Percentiles rank a stretch among this genome's conserved stretches.
Conservation (phyloP, 2,797 vertebrate species). For the Poecile montanus region DNA sequence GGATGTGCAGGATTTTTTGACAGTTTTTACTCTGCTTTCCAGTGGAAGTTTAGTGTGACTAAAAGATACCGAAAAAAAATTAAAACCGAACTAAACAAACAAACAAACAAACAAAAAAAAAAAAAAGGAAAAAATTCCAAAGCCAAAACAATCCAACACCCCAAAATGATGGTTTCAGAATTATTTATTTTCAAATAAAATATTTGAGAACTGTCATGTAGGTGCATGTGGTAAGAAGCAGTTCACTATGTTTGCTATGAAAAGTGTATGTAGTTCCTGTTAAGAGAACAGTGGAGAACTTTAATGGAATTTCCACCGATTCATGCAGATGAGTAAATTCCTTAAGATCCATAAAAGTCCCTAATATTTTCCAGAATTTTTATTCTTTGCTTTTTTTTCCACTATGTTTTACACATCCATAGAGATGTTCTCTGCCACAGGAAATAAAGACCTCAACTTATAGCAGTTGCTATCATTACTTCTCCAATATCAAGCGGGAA, state of each 20-base stretch:
- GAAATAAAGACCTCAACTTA: background rate
- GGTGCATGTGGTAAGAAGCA: background rate
- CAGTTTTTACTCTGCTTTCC: background rate
- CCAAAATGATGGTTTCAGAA: background rate
- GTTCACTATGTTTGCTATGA: background rate
- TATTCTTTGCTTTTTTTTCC: background rate
- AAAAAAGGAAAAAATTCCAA: rapidly evolving
- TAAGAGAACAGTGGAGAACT: background rate
- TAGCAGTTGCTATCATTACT: background rate
- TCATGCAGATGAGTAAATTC: background rate
- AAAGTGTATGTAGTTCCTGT: background rate
- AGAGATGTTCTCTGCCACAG: background rate
- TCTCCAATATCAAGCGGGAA: background rate
- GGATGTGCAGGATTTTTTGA: background rate
- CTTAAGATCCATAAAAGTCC: background rate
- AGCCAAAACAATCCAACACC: background rate
- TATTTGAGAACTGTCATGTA: background rate
- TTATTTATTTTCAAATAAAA: background rate
- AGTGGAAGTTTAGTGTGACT: background rate
- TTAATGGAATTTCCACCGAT: background rate
- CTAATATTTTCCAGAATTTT: background rate
- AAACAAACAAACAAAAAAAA: too few species aligned
- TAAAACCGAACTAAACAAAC: background rate
- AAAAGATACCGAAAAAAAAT: background rate
- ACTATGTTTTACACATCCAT: background rate